Conservation (phyloP, 2,797 vertebrate genomes). For the Myotis vivesi region DNA sequence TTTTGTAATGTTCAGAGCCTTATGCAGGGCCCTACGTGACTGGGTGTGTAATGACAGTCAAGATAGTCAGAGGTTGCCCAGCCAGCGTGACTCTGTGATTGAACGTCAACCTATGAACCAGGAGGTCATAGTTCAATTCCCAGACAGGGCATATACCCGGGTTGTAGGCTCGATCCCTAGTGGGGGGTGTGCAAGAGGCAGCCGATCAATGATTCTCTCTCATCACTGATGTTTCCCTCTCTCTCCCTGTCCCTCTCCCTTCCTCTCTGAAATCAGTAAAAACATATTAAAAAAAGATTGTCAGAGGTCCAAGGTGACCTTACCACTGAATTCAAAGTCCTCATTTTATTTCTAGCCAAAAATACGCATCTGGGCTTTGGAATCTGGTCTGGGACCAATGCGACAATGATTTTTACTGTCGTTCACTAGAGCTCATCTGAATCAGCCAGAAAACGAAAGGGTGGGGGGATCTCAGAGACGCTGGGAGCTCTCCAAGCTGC, state of each 20-base stretch:
- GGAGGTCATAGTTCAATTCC: too few species aligned
- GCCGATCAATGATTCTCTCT: too few species aligned
- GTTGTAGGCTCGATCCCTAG: too few species aligned
- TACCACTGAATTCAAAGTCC: not conserved
- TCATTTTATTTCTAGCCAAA: not conserved
- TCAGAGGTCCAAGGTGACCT: not conserved
- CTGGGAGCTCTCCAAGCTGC: conserved; percentile 1
- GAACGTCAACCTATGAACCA: too few species aligned
- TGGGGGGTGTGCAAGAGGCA: too few species aligned
- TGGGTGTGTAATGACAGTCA: not conserved
- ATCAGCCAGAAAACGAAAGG: not conserved
- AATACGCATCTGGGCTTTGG: conserved; percentile 1
- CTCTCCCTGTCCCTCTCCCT: too few species aligned
- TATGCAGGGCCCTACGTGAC: not conserved
- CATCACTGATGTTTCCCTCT: too few species aligned
- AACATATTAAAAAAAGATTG: not conserved
- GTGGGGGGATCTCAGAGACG: not conserved
- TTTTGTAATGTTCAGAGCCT: not conserved
- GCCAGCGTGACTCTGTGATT: too few species aligned
- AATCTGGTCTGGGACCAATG: conserved; percentile 9
- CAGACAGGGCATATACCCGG: too few species aligned
- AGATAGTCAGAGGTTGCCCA: not conserved
- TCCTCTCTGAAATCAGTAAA: too few species aligned
- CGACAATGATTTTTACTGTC: not conserved
- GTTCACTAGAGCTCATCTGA: conserved; percentile 9